phyloP scores from a whole-genome alignment of 2,888 invertebrate genomes.

The Trachelus stipa region DNA sequence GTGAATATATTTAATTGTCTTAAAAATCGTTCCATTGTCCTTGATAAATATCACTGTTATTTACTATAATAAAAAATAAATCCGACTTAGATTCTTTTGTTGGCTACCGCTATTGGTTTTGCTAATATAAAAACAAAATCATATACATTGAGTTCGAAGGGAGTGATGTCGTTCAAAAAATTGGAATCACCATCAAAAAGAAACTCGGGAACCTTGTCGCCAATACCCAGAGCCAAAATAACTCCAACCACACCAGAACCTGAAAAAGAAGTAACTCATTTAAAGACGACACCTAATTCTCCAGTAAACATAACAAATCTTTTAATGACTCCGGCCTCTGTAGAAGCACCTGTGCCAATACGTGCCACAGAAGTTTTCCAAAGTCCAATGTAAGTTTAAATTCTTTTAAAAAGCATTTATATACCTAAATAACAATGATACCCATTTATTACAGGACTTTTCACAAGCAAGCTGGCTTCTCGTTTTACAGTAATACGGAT shows the following conservation, averaged over 20 bases:
- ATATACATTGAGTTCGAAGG: constrained; percentile 26
- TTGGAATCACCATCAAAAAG: constrained; percentile 42
- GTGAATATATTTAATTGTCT: constrained; percentile 20
- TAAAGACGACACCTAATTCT: constrained; percentile 16
- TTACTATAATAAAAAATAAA: neutral
- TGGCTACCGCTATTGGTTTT: constrained; percentile 29
- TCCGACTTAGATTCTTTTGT: neutral
- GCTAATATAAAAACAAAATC: constrained; percentile 44
- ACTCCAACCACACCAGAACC: neutral
- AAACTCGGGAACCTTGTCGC: constrained; percentile 15
- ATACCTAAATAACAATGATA: constrained; percentile 2
- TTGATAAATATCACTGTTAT: neutral
- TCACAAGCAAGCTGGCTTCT: constrained; percentile 18
- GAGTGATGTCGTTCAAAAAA: constrained; percentile 53
- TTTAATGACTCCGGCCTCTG: constrained; percentile 28
- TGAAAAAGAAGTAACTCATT: neutral
- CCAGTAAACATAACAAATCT: constrained; percentile 43
- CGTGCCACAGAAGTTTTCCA: neutral
- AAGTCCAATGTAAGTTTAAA: constrained; percentile 29
- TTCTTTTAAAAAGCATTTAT: neutral
- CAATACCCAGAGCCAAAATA: constrained; percentile 18
- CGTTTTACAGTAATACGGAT: neutral
- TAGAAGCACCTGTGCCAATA: constrained; percentile 37
- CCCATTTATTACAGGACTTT: constrained; percentile 22
- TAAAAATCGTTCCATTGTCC: constrained; percentile 2